Conservation (phyloP, 2,797 vertebrate species). For the Distichodus sexfasciatus region DNA sequence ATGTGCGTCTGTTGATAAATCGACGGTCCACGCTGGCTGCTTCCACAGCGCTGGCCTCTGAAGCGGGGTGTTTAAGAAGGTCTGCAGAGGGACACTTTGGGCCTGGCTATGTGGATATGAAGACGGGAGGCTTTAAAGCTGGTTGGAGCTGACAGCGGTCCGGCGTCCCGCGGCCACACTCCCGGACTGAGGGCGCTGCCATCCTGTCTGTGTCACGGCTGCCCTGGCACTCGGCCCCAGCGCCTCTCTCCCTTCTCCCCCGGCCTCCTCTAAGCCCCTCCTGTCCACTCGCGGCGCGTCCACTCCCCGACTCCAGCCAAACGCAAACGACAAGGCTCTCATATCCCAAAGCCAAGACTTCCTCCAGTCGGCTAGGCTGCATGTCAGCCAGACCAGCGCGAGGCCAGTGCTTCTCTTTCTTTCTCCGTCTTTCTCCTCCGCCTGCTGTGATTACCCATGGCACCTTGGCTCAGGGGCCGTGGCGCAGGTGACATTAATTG, state of each 20-base stretch:
- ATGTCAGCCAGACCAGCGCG: constrained; percentile 60
- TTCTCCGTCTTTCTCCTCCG: constrained; percentile 62
- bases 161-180: constrained; percentile 68
- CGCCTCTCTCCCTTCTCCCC: constrained; percentile 35
- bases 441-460: constrained; percentile 75
- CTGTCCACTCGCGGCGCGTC: constrained; percentile 41
- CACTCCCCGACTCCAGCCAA: constrained; percentile 34
- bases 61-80: constrained; percentile 1
- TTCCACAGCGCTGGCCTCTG: neutral
- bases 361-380: constrained; percentile 26
- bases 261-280: constrained; percentile 43
- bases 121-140: constrained; percentile 63
- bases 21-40: neutral
- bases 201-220: constrained; percentile 62
- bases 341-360: constrained; percentile 53
- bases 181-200: constrained; percentile 54
- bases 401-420: constrained; percentile 43
- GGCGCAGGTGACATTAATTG: constrained; percentile 71
- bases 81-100: constrained; percentile 38
- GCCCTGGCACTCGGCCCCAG: constrained; percentile 49
- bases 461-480: constrained; percentile 70
- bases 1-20: constrained; percentile 1
- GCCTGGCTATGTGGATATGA: constrained; percentile 53
- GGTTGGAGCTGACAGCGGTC: constrained; percentile 66
- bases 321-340: constrained; percentile 46